phyloP scores from a whole-genome alignment of 2,888 invertebrate genomes.

The Syritta pipiens region DNA sequence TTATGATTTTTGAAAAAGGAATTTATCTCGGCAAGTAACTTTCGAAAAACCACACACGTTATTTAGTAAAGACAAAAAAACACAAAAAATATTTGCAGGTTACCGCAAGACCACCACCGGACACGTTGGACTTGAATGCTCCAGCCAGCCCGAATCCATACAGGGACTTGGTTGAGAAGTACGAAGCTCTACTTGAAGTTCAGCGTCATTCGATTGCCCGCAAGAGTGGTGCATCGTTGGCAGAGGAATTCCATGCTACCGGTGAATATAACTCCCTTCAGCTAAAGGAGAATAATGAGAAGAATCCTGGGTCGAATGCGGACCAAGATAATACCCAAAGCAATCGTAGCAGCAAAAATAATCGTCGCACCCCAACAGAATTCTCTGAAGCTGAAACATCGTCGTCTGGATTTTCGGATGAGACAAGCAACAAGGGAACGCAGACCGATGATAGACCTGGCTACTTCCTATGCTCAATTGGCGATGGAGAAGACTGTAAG shows the following conservation, averaged over 20 bases:
- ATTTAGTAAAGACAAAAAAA: slow-evolving; percentile 22
- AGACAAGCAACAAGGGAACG: slow-evolving; percentile 90
- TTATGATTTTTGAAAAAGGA: slow-evolving; percentile 42
- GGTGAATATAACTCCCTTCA: slow-evolving; percentile 82
- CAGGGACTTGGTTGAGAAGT: slow-evolving; percentile 90
- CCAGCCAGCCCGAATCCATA: slow-evolving; percentile 83
- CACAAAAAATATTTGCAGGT: slow-evolving; percentile 71
- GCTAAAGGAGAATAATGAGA: slow-evolving; percentile 40
- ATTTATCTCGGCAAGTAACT: slow-evolving; percentile 68
- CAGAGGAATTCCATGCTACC: slow-evolving; percentile 87
- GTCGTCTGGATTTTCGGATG: slow-evolving; percentile 91
- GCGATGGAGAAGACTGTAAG: slow-evolving; percentile 91
- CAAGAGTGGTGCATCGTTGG: slow-evolving; percentile 74
- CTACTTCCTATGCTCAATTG: slow-evolving; percentile 91
- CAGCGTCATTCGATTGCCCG: slow-evolving; percentile 84
- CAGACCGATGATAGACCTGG: slow-evolving; percentile 90
- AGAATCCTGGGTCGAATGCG: slow-evolving; percentile 32
- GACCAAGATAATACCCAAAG: slow-evolving; percentile 74
- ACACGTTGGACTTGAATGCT: slow-evolving; percentile 75
- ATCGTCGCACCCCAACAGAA: slow-evolving; percentile 88
- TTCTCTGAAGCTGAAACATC: slow-evolving; percentile 92
- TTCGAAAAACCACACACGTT: slow-evolving; percentile 26
- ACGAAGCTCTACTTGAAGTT: slow-evolving; percentile 89
- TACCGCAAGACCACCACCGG: slow-evolving; percentile 71
- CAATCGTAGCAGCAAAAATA: slow-evolving; percentile 76